phyloP scores from a whole-genome alignment of 2,888 invertebrate species.

The Troilus luridus region DNA sequence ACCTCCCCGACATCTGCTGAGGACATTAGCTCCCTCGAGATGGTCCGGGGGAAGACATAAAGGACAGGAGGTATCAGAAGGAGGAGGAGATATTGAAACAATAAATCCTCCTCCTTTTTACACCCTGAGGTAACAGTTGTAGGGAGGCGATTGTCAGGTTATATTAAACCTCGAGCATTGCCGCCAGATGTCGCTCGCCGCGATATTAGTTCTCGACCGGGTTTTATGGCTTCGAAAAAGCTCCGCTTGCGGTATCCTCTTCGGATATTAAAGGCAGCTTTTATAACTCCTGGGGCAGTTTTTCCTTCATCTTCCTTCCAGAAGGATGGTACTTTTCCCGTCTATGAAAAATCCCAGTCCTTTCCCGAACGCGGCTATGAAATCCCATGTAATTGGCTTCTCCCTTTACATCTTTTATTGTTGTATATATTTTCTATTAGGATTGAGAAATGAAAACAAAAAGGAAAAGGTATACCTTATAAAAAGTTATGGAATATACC shows the following conservation, averaged over 20 bases:
- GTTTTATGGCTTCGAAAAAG: constrained; percentile 44
- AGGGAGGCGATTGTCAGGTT: constrained; percentile 46
- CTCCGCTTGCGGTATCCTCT: neutral
- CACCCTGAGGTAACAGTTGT: constrained; percentile 45
- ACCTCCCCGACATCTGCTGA: neutral
- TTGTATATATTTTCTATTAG: neutral
- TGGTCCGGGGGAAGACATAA: constrained; percentile 45
- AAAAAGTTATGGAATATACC: neutral
- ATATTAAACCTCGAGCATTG: constrained; percentile 53
- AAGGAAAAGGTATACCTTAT: neutral
- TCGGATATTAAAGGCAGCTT: constrained; percentile 45
- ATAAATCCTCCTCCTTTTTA: constrained; percentile 51
- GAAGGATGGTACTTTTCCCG: neutral
- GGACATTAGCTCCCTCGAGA: neutral
- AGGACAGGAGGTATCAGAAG: neutral
- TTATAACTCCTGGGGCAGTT: constrained; percentile 23
- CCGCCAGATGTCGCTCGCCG: constrained; percentile 36
- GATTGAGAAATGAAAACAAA: neutral
- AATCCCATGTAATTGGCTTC: neutral
- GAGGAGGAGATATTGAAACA: constrained; percentile 41
- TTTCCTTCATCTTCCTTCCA: constrained; percentile 12
- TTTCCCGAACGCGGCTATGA: neutral
- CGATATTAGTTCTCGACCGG: constrained; percentile 14
- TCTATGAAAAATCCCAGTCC: neutral
- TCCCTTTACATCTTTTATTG: neutral